These are phyloP conservation scores for Agapetus fuscipes DNA, from an alignment of 2,888 invertebrate species.

Conservation along the genomic window DNA sequence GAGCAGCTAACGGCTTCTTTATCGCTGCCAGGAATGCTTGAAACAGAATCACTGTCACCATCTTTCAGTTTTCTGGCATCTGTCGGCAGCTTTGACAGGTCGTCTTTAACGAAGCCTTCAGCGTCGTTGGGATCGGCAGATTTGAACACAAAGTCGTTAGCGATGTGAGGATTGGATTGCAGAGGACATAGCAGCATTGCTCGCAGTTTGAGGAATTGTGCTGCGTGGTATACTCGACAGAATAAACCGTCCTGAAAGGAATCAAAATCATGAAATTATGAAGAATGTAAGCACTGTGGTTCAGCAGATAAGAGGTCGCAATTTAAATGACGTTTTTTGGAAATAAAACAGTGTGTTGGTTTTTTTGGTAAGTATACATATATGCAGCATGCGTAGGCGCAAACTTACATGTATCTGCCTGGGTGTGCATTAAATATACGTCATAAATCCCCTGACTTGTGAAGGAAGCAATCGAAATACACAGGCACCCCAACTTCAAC, in stretches of 20 bases:
- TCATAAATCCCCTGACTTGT: too few species aligned
- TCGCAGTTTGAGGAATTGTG: conserved; percentile 80
- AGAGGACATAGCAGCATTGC: conserved; percentile 34
- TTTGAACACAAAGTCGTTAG: conserved; percentile 24
- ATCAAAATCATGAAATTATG: not conserved
- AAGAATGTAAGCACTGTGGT: conserved; percentile 1
- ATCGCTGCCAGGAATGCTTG: conserved; percentile 28
- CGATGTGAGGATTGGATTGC: conserved; percentile 21
- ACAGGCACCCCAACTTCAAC: too few species aligned
- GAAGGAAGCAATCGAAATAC: too few species aligned
- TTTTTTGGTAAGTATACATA: too few species aligned
- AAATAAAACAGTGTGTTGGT: too few species aligned
- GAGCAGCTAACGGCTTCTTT: conserved; percentile 30
- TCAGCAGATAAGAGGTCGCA: too few species aligned
- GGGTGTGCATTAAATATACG: too few species aligned
- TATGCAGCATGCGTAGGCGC: too few species aligned
- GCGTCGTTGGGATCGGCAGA: conserved; percentile 24
- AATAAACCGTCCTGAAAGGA: conserved; percentile 61
- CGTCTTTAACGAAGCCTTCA: not conserved
- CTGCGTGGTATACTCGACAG: conserved; percentile 85
- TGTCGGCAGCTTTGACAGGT: conserved; percentile 13
- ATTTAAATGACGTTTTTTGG: not conserved
- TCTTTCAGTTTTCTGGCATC: conserved; percentile 2
- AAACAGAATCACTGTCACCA: not conserved
- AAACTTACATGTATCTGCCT: too few species aligned